Percentiles rank a stretch among this genome's conserved stretches.
These are phyloP conservation scores for Lycophotia porphyrea DNA, from an alignment of 2,888 invertebrate genomes.

Conservation along the genomic window DNA sequence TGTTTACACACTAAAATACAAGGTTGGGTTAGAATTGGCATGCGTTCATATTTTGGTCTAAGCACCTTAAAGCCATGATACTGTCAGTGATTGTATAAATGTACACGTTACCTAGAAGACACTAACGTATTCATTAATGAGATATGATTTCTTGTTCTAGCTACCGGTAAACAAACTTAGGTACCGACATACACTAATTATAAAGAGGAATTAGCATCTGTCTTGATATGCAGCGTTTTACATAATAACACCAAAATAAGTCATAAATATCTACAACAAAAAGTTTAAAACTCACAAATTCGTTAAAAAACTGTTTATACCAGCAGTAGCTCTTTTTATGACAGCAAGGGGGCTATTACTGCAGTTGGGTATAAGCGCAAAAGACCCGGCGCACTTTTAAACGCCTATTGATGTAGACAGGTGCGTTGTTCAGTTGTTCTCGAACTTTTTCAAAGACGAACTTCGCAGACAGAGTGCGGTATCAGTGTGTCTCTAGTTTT, in stretches of 20 bases:
- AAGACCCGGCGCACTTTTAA: conserved; percentile 75
- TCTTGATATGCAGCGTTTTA: neutral
- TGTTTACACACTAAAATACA: neutral
- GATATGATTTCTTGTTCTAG: neutral
- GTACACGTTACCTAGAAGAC: neutral
- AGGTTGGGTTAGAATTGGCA: neutral
- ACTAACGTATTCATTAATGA: neutral
- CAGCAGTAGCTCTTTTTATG: conserved; percentile 36
- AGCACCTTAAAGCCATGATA: neutral
- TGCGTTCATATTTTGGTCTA: neutral
- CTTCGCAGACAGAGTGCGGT: conserved; percentile 80
- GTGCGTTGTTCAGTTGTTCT: conserved; percentile 73
- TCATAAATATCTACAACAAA: conserved; percentile 9
- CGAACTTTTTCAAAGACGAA: conserved; percentile 85
- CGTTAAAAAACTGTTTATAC: conserved; percentile 2
- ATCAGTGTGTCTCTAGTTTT: conserved; percentile 63
- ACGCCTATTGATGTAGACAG: conserved; percentile 79
- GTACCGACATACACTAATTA: neutral
- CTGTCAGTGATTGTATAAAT: neutral
- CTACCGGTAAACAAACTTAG: neutral
- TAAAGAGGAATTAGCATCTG: neutral
- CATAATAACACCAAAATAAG: neutral
- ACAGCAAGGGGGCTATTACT: conserved; percentile 14
- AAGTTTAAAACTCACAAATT: neutral
- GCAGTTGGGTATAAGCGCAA: conserved; percentile 48